These are phyloP conservation scores for Scaptomyza flava DNA, from an alignment of 2,888 invertebrate genomes.

Conservation along the genomic window DNA sequence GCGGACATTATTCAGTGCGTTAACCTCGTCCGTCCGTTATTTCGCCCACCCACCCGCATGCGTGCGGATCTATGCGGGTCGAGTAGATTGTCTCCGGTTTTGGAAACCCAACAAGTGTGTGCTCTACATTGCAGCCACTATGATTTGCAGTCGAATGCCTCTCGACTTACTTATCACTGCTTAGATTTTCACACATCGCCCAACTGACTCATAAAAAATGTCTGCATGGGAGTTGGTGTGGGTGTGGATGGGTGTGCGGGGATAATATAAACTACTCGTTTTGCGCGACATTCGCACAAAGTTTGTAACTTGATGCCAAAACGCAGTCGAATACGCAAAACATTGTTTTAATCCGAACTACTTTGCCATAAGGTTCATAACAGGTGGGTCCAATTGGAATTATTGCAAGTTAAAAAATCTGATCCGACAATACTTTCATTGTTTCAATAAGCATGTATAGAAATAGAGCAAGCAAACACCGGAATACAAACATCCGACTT, in stretches of 20 bases:
- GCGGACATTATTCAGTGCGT: slow-evolving; percentile 48
- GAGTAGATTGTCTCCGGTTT: slow-evolving; percentile 32
- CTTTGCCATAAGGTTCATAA: slow-evolving; percentile 3
- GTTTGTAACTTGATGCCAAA: slow-evolving; percentile 56
- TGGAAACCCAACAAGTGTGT: slow-evolving; percentile 81
- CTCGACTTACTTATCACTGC: slow-evolving; percentile 27
- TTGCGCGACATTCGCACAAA: slow-evolving; percentile 32
- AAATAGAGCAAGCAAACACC: too few relatives aligned
- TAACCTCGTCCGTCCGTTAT: slow-evolving; percentile 19
- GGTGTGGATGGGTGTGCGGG: neutral
- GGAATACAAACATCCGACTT: neutral
- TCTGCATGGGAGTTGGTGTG: neutral
- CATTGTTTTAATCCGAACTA: slow-evolving; percentile 30
- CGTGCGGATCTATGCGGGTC: slow-evolving; percentile 46
- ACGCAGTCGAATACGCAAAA: slow-evolving; percentile 24
- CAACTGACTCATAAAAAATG: slow-evolving; percentile 57
- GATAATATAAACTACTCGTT: slow-evolving; percentile 17
- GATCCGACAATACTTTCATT: neutral
- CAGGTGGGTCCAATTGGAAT: neutral
- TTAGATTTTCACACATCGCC: slow-evolving; percentile 64
- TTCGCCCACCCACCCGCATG: slow-evolving; percentile 12
- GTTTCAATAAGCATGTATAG: too few relatives aligned
- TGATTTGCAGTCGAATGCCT: slow-evolving; percentile 61
- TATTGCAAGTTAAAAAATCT: neutral
- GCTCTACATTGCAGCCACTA: slow-evolving; percentile 52